These are phyloP conservation scores for Pantherophis alleghaniensis DNA, from an alignment of 2,797 vertebrate species.

Conservation along the genomic window DNA sequence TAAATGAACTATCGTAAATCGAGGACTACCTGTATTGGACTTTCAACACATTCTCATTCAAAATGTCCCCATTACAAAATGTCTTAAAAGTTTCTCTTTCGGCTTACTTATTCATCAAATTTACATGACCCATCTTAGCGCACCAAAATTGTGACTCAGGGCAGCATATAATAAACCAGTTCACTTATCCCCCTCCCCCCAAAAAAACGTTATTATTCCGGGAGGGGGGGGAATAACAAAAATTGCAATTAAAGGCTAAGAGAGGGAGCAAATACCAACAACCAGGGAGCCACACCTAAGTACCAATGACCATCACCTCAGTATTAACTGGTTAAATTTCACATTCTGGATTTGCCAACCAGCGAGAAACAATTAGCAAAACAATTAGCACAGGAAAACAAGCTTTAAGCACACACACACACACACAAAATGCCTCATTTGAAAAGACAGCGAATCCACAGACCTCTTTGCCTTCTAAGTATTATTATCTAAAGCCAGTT, in stretches of 20 bases:
- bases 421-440: not conserved
- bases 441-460: not conserved
- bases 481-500: not conserved
- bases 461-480: not conserved
- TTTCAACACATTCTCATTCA: not conserved
- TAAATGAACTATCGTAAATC: not conserved
- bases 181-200: not conserved
- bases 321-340: not conserved
- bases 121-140: not conserved
- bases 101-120: not conserved
- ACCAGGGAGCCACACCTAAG: not conserved
- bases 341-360: not conserved
- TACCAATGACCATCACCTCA: not conserved
- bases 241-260: not conserved
- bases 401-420: not conserved
- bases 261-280: not conserved
- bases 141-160: not conserved
- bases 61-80: not conserved
- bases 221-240: not conserved
- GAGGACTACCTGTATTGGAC: not conserved
- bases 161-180: not conserved
- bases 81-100: not conserved
- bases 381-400: not conserved
- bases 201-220: not conserved
- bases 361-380: not conserved